phyloP scores from a whole-genome alignment of 2,113 vertebrate species.

The Gyps fulvus region DNA sequence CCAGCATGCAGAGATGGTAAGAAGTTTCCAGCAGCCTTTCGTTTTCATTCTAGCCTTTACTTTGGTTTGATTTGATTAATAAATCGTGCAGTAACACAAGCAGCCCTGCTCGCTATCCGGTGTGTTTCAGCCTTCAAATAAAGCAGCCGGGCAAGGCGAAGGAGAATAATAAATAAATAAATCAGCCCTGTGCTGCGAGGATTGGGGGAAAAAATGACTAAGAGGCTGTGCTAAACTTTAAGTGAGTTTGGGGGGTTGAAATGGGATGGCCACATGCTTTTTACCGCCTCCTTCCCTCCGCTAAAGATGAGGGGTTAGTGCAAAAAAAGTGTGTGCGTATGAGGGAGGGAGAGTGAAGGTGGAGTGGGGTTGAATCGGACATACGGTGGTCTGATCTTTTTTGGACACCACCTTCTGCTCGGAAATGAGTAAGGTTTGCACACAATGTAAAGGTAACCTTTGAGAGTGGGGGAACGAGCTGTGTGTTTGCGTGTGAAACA shows the following conservation, averaged over 20 bases:
- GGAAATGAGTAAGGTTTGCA: neutral
- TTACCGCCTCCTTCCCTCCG: neutral
- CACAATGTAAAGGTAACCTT: constrained; percentile 31
- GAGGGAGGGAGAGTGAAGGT: constrained; percentile 1
- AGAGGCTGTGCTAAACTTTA: constrained; percentile 38
- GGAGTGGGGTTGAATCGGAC: neutral
- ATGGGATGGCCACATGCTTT: neutral
- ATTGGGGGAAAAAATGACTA: neutral
- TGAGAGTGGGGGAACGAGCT: constrained; percentile 21
- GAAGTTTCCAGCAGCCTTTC: constrained; percentile 77
- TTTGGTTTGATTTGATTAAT: constrained; percentile 22
- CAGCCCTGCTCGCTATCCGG: constrained; percentile 29
- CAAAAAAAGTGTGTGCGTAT: neutral
- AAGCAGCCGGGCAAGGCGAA: neutral
- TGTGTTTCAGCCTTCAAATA: constrained; percentile 35
- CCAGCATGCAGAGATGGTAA: constrained; percentile 84
- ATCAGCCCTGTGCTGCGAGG: neutral
- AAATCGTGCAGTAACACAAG: constrained; percentile 37
- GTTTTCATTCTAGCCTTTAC: constrained; percentile 53
- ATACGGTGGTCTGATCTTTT: neutral
- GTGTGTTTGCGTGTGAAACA: neutral
- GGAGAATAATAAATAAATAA: constrained; percentile 24
- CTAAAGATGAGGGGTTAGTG: neutral
- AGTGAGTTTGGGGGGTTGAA: neutral
- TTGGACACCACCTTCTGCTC: neutral